These are phyloP conservation scores for Urocynchramus pylzowi DNA, from an alignment of 2,113 vertebrate genomes.

Conservation along the genomic window DNA sequence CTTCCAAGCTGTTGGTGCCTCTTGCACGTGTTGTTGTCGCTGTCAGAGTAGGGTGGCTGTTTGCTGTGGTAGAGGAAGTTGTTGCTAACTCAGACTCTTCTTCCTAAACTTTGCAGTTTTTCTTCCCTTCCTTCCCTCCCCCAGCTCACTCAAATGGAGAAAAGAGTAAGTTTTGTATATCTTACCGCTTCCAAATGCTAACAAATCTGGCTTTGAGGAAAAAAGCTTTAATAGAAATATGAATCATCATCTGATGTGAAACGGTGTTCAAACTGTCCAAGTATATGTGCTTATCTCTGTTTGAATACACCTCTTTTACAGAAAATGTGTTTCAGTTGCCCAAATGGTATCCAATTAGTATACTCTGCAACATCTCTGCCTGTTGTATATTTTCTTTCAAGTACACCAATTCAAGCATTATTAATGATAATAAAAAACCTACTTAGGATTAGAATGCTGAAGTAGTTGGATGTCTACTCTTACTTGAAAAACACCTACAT, in stretches of 20 bases:
- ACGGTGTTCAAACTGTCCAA: not conserved
- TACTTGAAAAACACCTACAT: not conserved
- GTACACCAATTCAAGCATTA: conserved; percentile 3
- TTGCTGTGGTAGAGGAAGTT: not conserved
- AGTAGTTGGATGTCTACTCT: conserved; percentile 31
- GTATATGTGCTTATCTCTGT: not conserved
- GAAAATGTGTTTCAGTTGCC: conserved; percentile 49
- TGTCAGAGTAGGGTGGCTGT: not conserved
- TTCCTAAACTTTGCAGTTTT: not conserved
- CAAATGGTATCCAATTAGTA: conserved; percentile 18
- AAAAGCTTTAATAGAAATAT: conserved; percentile 1
- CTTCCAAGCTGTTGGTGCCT: not conserved
- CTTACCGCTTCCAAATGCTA: not conserved
- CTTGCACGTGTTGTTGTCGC: accelerated
- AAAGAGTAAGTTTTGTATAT: not conserved
- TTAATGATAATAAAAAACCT: conserved; percentile 45
- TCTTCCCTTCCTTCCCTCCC: not conserved
- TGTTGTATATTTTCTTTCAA: conserved; percentile 43
- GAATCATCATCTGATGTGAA: not conserved
- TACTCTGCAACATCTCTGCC: not conserved
- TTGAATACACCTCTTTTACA: conserved; percentile 46
- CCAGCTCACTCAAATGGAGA: not conserved
- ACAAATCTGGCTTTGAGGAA: not conserved
- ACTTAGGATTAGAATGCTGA: conserved; percentile 17
- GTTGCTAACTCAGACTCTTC: not conserved